Percentiles rank a stretch among this genome's conserved stretches.
Conservation (phyloP, 2,888 invertebrate species). For the Agrenia bidenticulata region DNA sequence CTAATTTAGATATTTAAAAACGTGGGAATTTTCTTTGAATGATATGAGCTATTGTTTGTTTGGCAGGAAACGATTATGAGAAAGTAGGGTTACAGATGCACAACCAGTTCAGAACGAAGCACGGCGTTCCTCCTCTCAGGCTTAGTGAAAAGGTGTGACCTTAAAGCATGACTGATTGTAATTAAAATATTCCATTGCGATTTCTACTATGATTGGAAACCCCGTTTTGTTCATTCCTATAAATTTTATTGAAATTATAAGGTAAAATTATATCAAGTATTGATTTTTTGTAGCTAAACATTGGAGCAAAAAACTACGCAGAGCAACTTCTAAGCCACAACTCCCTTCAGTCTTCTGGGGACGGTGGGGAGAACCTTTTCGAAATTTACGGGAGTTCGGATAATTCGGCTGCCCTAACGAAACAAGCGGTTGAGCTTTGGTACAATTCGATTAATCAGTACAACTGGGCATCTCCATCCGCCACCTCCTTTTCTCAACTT, state of each 20-base stretch:
- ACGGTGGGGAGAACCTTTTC: conserved; percentile 46
- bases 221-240: too few species aligned
- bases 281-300: conserved; percentile 31
- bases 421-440: conserved; percentile 43
- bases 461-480: conserved; percentile 36
- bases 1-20: too few species aligned
- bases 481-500: conserved; percentile 44
- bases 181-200: neutral
- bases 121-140: conserved; percentile 37
- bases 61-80: conserved; percentile 40
- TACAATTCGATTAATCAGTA: conserved; percentile 35
- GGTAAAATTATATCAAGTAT: neutral
- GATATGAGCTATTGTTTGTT: too few species aligned
- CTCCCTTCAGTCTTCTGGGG: conserved; percentile 32
- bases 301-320: conserved; percentile 42
- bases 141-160: conserved; percentile 40
- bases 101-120: conserved; percentile 39
- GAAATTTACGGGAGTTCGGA: conserved; percentile 40
- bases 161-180: neutral
- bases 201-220: too few species aligned
- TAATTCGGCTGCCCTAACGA: conserved; percentile 24
- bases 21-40: too few species aligned
- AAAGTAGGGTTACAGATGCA: conserved; percentile 36
- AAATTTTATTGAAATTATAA: neutral
- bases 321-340: conserved; percentile 39